Conservation (phyloP, 2,888 invertebrate genomes). For the Nephrotoma appendiculata region DNA sequence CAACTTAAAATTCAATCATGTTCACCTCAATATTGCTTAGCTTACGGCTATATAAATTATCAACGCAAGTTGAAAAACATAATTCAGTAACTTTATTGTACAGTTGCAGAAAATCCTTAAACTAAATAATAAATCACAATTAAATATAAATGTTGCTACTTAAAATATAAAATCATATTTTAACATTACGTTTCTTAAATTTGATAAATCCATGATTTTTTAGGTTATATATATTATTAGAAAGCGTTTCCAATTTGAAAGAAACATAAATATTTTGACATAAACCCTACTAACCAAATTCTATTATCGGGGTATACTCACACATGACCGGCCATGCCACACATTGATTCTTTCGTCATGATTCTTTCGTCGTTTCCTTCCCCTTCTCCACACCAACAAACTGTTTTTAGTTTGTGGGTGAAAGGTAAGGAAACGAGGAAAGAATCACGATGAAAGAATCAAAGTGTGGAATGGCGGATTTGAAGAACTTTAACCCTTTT, state of each 20-base stretch:
- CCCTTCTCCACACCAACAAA: no score
- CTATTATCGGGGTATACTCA: no score
- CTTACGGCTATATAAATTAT: conserved; percentile 23
- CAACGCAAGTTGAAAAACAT: conserved; percentile 28
- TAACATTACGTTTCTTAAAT: neutral
- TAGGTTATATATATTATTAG: neutral
- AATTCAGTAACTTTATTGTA: conserved; percentile 32
- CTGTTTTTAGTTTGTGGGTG: no score
- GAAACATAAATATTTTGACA: neutral
- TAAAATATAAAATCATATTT: neutral
- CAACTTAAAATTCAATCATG: neutral
- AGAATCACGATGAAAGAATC: no score
- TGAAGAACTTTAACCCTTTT: no score
- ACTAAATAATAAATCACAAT: conserved; percentile 14
- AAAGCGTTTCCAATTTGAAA: neutral
- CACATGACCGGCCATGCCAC: no score
- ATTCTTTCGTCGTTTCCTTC: no score
- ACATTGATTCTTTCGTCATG: no score
- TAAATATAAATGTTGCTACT: neutral
- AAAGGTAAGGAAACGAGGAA: no score
- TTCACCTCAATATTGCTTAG: conserved; percentile 20
- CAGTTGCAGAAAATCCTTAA: conserved; percentile 30
- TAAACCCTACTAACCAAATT: neutral
- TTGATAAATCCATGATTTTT: neutral
- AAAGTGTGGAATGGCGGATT: no score